Evolutionary conservation across 1,140 invertebrate species (phyloP), one percentile per base, ranked within the genome.

Genomic region (Drosophila bipectinata): DNA sequence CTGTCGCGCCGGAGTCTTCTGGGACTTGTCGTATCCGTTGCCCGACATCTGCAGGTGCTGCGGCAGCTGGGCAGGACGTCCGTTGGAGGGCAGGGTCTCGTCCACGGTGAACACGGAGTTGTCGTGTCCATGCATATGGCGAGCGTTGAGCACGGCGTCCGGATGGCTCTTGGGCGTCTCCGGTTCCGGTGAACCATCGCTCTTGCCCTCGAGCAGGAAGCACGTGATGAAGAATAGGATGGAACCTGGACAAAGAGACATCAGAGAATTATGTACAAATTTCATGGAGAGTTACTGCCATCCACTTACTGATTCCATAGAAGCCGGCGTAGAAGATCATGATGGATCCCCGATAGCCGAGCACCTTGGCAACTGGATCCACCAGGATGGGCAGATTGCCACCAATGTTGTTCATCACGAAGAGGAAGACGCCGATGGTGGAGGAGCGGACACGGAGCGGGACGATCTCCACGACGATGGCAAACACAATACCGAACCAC

Each of bases 341-440:
- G 18, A 98, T 93, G 14, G 96, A 94, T 78, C 96, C 95, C 57
- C 96, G 93, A 90, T 96, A 97, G n/a, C 96, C 96, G 34, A 97
- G 95, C 0, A 93, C 93, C 90, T 96, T 95, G 18, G 96, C 95
- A 0, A 97, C 95, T 0, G 97, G 96, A 91, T 97, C 96, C 0
- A 98, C 96, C 0, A 97, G 92, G 79, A 98, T 97, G 6, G 97
- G 97, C 58, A 97, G 92, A 92, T 97, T 97, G n/a, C 97, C 97
- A n/a, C 97, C 97, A 61, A 97, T 94, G 91, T 97, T 98, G 92
- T 98, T 98, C 96, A 98, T 97, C 0, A 97, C 95, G 91, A 98
- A 98, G 2, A 98, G 92, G 81, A 97, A 98, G 2, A 97, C 94
- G 0, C 96, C 97, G 3, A 98, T 95, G 1, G 96, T 96, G 4